A percentile compares a stretch with the other conserved stretches of the same genome.
phyloP scores from a whole-genome alignment of 2,888 invertebrate species.

The Heliconius cydno region DNA sequence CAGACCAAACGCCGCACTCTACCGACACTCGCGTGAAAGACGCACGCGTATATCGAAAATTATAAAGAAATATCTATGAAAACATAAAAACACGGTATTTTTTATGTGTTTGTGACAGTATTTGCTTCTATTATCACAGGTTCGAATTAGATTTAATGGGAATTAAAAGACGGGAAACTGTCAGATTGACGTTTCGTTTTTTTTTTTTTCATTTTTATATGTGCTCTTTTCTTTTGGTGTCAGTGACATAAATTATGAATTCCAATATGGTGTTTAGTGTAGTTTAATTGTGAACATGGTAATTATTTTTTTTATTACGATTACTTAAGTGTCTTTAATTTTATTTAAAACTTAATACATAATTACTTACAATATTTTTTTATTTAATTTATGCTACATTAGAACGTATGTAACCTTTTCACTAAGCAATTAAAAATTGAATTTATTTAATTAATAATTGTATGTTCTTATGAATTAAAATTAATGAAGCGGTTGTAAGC shows the following conservation, averaged over 20 bases:
- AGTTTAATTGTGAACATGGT: slow-evolving; percentile 7
- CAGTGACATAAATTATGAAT: slow-evolving; percentile 35
- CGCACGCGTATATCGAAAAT: slow-evolving; percentile 51
- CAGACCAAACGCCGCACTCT: slow-evolving; percentile 57
- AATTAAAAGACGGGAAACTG: neutral
- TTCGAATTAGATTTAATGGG: slow-evolving; percentile 3
- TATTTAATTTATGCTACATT: neutral
- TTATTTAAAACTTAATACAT: neutral
- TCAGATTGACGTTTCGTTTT: slow-evolving; percentile 16
- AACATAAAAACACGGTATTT: slow-evolving; percentile 17
- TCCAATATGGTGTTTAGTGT: slow-evolving; percentile 16
- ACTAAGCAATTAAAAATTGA: neutral
- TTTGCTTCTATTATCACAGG: slow-evolving; percentile 19
- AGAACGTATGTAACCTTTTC: neutral
- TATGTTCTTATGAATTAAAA: neutral
- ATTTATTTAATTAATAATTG: neutral
- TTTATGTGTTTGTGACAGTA: slow-evolving; percentile 35
- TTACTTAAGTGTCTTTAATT: neutral
- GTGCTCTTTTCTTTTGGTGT: slow-evolving; percentile 28
- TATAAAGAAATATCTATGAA: slow-evolving; percentile 29
- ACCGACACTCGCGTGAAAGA: slow-evolving; percentile 59
- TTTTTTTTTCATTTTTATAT: neutral
- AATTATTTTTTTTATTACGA: slow-evolving; percentile 10
- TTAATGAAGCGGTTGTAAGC: neutral
- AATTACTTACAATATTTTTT: neutral